Conservation (phyloP, 2,113 vertebrate genomes). For the Misgurnus anguillicaudatus region DNA sequence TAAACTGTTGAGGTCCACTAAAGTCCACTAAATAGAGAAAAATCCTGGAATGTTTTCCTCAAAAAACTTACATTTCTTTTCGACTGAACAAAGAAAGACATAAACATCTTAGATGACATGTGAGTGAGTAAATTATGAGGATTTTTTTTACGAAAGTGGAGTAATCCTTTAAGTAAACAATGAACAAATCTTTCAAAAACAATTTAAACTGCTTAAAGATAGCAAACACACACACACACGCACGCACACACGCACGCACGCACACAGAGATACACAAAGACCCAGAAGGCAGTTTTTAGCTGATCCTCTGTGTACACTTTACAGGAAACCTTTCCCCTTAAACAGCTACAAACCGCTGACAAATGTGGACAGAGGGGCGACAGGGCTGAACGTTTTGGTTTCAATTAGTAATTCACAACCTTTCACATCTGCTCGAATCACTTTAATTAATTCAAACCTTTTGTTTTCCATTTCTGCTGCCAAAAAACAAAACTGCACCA, state of each 20-base stretch:
- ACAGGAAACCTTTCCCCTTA: constrained; percentile 29
- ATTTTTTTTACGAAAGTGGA: too few relatives aligned
- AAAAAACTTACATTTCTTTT: too few relatives aligned
- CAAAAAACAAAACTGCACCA: constrained; percentile 50
- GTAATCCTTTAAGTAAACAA: too few relatives aligned
- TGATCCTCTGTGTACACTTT: constrained; percentile 27
- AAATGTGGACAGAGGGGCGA: constrained; percentile 38
- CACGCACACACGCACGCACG: too few relatives aligned
- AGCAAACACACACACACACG: too few relatives aligned
- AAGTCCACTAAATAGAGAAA: too few relatives aligned
- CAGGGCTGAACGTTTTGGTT: constrained; percentile 37
- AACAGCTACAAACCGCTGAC: constrained; percentile 49
- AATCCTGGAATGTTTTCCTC: too few relatives aligned
- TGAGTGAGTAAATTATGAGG: too few relatives aligned
- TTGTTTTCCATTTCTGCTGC: constrained; percentile 62
- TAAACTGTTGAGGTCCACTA: too few relatives aligned
- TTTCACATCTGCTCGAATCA: constrained; percentile 53
- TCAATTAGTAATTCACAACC: constrained; percentile 59
- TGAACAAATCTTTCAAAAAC: neutral
- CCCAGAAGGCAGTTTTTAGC: constrained; percentile 7
- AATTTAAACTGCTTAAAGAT: neutral
- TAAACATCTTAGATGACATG: too few relatives aligned
- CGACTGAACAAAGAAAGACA: too few relatives aligned
- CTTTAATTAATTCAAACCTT: constrained; percentile 54
- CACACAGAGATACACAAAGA: neutral